Evolutionary conservation across 30 jellyfish, hydroid and myxozoan genomes (phyloP).

Genomic region (Cassiopea xamachana): DNA sequence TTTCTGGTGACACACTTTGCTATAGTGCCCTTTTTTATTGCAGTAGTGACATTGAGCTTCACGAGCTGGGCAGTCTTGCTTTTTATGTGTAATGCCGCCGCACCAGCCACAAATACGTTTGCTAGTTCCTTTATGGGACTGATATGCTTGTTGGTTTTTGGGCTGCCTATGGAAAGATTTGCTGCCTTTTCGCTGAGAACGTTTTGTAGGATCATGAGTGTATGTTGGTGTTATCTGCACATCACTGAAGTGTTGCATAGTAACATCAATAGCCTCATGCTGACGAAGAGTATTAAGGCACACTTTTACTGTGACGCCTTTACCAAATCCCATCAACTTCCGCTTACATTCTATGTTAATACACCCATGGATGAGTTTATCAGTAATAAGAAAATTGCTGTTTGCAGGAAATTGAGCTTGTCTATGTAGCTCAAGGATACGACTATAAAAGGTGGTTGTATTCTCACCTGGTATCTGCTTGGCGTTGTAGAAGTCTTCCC

Average conservation of each 20-base stretch:
- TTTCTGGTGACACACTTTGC: constrained; percentile 18
- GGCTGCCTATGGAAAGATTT: constrained; percentile 6
- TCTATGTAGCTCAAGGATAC: constrained; percentile 28
- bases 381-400: constrained; percentile 23
- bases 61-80: constrained; percentile 13
- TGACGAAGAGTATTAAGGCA: constrained; percentile 21
- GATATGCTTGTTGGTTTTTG: background rate
- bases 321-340: constrained; percentile 14
- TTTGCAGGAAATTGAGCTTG: constrained; percentile 52
- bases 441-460: constrained; percentile 26
- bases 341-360: constrained; percentile 47
- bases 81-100: background rate
- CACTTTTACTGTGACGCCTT: constrained; percentile 5
- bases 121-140: constrained; percentile 5
- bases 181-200: constrained; percentile 22
- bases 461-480: constrained; percentile 31
- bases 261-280: constrained; percentile 42
- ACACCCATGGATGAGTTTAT: constrained; percentile 54
- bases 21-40: constrained; percentile 5
- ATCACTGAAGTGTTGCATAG: constrained; percentile 38
- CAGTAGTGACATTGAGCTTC: constrained; percentile 10
- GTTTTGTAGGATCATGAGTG: constrained; percentile 38
- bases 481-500: constrained; percentile 38
- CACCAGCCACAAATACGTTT: constrained; percentile 1
- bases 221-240: constrained; percentile 25